phyloP scores from a whole-genome alignment of 2,113 vertebrate species.

The Ceratotherium simum region DNA sequence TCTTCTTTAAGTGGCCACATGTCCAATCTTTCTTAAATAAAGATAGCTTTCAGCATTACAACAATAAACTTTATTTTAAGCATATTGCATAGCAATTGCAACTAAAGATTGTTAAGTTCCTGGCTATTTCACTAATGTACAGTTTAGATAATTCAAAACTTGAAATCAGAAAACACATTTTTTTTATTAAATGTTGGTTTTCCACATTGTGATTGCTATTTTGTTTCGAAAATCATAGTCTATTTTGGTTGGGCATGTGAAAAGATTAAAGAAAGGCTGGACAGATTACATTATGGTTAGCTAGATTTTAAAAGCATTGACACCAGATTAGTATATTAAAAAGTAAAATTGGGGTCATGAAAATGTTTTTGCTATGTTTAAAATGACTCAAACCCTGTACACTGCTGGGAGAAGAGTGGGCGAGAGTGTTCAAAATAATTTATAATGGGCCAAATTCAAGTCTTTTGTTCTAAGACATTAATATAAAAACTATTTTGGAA shows the following conservation, averaged over 20 bases:
- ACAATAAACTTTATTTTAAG: background rate
- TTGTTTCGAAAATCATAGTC: conserved; percentile 36
- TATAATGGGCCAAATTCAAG: conserved; percentile 9
- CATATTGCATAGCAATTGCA: background rate
- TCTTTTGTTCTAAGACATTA: background rate
- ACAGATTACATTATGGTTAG: conserved; percentile 4
- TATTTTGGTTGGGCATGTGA: conserved; percentile 43
- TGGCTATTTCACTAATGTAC: background rate
- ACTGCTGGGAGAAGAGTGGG: background rate
- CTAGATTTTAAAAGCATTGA: conserved; percentile 45
- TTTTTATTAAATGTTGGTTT: conserved; percentile 47
- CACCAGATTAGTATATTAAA: background rate
- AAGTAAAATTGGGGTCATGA: background rate
- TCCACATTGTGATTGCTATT: background rate
- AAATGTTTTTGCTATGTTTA: conserved; percentile 1
- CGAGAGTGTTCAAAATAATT: conserved; percentile 1
- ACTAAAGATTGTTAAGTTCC: background rate
- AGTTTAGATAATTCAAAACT: conserved; percentile 23
- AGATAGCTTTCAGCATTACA: background rate
- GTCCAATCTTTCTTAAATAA: conserved; percentile 33
- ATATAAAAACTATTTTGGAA: background rate
- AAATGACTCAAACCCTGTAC: background rate
- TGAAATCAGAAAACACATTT: conserved; percentile 20
- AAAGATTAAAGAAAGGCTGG: conserved; percentile 20
- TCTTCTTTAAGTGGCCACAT: conserved; percentile 1